phyloP scores from a whole-genome alignment of 2,888 invertebrate species.

The Meta bourneti region DNA sequence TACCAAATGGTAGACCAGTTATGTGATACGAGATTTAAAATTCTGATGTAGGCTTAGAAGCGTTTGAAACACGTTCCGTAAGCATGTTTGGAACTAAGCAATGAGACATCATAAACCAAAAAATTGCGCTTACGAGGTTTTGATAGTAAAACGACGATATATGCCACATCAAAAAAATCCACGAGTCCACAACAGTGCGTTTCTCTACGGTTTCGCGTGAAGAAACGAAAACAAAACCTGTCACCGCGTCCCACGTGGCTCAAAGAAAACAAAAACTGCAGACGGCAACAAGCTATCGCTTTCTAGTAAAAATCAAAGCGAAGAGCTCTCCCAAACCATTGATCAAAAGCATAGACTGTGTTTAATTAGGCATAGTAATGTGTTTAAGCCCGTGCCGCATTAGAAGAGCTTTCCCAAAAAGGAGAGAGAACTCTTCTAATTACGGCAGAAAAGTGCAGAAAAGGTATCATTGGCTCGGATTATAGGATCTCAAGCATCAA shows the following conservation, averaged over 20 bases:
- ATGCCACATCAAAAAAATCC: too few relatives aligned
- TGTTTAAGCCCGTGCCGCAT: slow-evolving; percentile 73
- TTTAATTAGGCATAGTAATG: slow-evolving; percentile 76
- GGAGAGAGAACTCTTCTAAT: slow-evolving; percentile 70
- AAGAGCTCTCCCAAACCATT: slow-evolving; percentile 52
- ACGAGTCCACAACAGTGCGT: too few relatives aligned
- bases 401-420: slow-evolving; percentile 70
- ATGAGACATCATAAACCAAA: too few relatives aligned
- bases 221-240: not conserved
- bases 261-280: not conserved
- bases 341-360: slow-evolving; percentile 74
- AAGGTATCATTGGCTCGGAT: slow-evolving; percentile 75
- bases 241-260: slow-evolving; percentile 1
- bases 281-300: slow-evolving; percentile 38
- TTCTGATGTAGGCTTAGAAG: too few relatives aligned
- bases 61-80: too few relatives aligned
- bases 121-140: too few relatives aligned
- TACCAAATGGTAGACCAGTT: too few relatives aligned
- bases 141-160: too few relatives aligned
- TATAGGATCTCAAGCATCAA: slow-evolving; percentile 73
- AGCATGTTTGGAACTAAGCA: too few relatives aligned
- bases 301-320: slow-evolving; percentile 54
- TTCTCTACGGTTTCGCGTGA: too few relatives aligned
- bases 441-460: slow-evolving; percentile 61
- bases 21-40: too few relatives aligned